phyloP scores from a whole-genome alignment of 2,113 vertebrate species.

The Macaca mulatta region DNA sequence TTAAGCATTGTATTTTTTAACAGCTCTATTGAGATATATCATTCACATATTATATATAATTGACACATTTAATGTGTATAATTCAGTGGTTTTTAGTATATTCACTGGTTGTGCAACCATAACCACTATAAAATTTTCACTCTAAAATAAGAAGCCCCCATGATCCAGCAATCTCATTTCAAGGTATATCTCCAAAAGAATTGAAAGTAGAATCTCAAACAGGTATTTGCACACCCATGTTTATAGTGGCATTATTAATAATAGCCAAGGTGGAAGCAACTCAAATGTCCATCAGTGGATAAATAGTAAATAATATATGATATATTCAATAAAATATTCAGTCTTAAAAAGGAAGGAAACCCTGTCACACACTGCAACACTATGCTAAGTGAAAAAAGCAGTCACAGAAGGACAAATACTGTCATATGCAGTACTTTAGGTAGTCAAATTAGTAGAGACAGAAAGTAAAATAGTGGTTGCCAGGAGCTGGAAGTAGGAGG shows the following conservation, averaged over 20 bases:
- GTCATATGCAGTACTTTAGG: background rate
- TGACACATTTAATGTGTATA: background rate
- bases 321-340: background rate
- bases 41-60: background rate
- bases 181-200: background rate
- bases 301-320: background rate
- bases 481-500: background rate
- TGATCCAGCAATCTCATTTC: background rate
- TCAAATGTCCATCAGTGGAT: background rate
- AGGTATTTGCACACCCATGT: background rate
- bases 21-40: background rate
- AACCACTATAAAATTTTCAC: conserved; percentile 15
- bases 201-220: background rate
- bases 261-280: background rate
- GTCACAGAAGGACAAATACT: background rate
- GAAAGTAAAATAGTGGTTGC: background rate
- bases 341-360: background rate
- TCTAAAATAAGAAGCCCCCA: background rate
- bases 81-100: background rate
- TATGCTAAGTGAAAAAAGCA: background rate
- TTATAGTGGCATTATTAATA: background rate
- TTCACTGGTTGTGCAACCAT: background rate
- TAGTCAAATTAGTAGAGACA: background rate
- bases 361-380: background rate
- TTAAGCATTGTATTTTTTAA: conserved; percentile 49